A percentile compares a stretch with the other conserved stretches of the same genome.
phyloP scores from a whole-genome alignment of 2,113 vertebrate genomes.

The Australoheros scitulus region DNA sequence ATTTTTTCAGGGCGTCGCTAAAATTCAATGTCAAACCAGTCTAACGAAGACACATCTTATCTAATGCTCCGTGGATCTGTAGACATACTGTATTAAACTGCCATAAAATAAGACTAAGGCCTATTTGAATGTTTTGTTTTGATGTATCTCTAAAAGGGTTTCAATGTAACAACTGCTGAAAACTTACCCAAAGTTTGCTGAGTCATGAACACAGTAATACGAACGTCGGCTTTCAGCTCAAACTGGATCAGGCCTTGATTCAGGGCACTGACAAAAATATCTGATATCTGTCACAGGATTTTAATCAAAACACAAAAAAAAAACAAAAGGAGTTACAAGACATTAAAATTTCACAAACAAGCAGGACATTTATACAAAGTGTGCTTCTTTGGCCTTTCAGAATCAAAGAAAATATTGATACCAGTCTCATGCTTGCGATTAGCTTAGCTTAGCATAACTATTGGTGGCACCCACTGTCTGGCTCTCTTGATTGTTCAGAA shows the following conservation, averaged over 20 bases:
- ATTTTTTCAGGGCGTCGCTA: not conserved
- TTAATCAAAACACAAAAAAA: conserved; percentile 7
- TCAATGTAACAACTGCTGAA: not conserved
- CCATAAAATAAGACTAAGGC: conserved; percentile 14
- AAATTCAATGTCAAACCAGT: conserved; percentile 29
- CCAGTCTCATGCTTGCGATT: not conserved
- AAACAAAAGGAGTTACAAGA: not conserved
- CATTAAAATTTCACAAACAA: not conserved
- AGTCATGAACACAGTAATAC: conserved; percentile 89
- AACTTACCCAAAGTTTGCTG: conserved; percentile 94
- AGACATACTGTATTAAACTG: conserved; percentile 1
- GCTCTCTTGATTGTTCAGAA: not conserved
- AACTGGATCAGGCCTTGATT: conserved; percentile 95
- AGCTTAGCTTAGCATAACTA: not conserved
- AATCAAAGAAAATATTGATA: not conserved
- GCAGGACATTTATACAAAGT: not conserved
- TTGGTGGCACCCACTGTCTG: not conserved
- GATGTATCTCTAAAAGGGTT: not conserved
- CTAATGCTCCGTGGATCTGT: conserved; percentile 4
- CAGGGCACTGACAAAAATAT: conserved; percentile 87
- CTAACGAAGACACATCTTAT: conserved; percentile 10
- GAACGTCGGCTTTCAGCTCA: conserved; percentile 90
- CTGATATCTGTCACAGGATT: conserved; percentile 82
- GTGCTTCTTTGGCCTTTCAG: not conserved
- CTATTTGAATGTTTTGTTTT: conserved; percentile 13